Percentiles rank a stretch among this genome's conserved stretches.
Conservation (phyloP, 2,797 vertebrate genomes). For the Hafferia zeledoni region DNA sequence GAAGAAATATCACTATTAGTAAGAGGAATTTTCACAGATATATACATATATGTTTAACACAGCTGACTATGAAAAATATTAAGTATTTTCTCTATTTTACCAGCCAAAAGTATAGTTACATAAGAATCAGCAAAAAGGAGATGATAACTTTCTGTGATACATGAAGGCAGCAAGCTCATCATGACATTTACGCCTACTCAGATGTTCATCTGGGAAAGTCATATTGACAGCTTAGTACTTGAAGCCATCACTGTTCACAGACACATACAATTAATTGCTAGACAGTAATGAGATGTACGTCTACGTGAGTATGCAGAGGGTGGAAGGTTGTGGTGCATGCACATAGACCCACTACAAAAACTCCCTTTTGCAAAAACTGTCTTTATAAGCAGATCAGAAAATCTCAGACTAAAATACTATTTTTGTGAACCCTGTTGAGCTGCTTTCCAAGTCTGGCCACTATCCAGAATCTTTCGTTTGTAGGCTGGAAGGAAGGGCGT, state of each 20-base stretch:
- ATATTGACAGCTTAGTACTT: conserved; percentile 63
- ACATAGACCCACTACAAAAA: conserved; percentile 14
- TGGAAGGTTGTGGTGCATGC: conserved; percentile 36
- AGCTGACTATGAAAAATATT: neutral
- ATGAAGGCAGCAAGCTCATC: conserved; percentile 64
- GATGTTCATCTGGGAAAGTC: conserved; percentile 62
- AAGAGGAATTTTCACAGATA: neutral
- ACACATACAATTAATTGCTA: conserved; percentile 63
- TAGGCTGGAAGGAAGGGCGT: rapidly evolving
- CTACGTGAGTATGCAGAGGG: neutral
- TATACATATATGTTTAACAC: neutral
- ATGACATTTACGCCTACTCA: conserved; percentile 69
- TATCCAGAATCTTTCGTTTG: neutral
- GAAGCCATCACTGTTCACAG: conserved; percentile 63
- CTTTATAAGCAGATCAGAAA: neutral
- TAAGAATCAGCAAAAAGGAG: conserved; percentile 56
- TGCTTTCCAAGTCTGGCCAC: neutral
- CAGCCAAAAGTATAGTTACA: conserved; percentile 42
- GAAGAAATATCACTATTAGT: neutral
- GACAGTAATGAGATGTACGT: conserved; percentile 57
- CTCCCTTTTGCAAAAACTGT: neutral
- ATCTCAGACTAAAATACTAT: neutral
- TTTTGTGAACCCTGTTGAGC: neutral
- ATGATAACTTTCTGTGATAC: conserved; percentile 40
- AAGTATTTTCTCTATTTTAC: neutral